Percentiles rank a stretch among this genome's conserved stretches.
Conservation (phyloP, 2,113 vertebrate genomes). For the Desmodus rotundus region DNA sequence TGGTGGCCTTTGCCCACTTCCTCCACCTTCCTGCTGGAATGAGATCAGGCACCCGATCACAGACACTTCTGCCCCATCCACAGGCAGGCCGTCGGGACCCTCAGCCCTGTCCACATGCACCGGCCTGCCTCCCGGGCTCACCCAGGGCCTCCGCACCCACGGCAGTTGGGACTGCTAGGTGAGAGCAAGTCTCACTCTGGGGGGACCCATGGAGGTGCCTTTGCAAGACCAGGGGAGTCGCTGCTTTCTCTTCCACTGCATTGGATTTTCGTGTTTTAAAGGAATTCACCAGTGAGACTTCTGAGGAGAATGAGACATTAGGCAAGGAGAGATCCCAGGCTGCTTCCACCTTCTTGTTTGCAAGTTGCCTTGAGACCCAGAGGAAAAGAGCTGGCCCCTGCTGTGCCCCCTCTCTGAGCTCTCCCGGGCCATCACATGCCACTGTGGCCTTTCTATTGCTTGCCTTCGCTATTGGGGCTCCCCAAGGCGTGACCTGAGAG, state of each 20-base stretch:
- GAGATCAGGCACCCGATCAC: not conserved
- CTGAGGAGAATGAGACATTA: not conserved
- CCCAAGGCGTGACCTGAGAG: not conserved
- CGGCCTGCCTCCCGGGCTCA: not conserved
- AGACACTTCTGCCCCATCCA: not conserved
- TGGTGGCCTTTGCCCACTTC: not conserved
- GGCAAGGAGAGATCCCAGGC: not conserved
- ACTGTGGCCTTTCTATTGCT: not conserved
- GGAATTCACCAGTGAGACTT: not conserved
- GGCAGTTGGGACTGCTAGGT: not conserved
- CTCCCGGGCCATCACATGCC: not conserved
- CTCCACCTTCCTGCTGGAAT: not conserved
- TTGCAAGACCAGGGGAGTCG: not conserved
- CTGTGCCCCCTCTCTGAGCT: not conserved
- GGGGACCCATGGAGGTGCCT: rapidly evolving
- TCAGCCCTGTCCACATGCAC: not conserved
- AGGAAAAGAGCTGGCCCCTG: not conserved
- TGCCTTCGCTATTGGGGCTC: not conserved
- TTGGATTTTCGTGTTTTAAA: not conserved
- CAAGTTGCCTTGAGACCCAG: not conserved
- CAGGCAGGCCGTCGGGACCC: rapidly evolving
- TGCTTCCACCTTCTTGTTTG: not conserved
- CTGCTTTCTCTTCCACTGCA: not conserved
- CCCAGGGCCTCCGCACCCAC: not conserved
- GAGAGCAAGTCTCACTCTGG: not conserved